Evolutionary conservation across 1,140 invertebrate genomes (phyloP).

Genomic region (Leucophenga varia): DNA sequence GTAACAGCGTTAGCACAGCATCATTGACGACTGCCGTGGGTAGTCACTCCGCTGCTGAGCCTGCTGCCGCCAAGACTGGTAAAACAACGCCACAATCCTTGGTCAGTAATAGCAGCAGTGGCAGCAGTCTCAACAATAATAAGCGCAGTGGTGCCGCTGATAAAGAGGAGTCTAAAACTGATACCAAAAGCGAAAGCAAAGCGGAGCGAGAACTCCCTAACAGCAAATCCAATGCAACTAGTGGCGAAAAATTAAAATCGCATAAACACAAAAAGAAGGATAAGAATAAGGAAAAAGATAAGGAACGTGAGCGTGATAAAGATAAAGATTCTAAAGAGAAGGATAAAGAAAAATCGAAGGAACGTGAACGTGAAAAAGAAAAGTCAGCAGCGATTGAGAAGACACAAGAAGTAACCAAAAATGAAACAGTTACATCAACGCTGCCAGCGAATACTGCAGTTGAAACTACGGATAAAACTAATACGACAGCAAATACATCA

Average conservation of each 20-base stretch:
- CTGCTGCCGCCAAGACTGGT: slow-evolving; percentile 35
- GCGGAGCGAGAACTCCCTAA: slow-evolving; percentile 12
- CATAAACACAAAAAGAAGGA: slow-evolving; percentile 66
- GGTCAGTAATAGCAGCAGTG: slow-evolving; percentile 31
- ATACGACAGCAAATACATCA: slow-evolving; percentile 10
- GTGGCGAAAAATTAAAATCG: slow-evolving; percentile 61
- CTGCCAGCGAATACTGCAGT: neutral
- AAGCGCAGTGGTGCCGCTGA: slow-evolving; percentile 22
- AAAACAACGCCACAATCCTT: slow-evolving; percentile 38
- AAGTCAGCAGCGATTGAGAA: slow-evolving; percentile 11
- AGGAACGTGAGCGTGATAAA: slow-evolving; percentile 22
- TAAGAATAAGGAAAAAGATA: slow-evolving; percentile 51
- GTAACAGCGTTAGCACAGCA: slow-evolving; percentile 8
- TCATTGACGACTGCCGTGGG: slow-evolving; percentile 4
- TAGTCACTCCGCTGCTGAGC: no score
- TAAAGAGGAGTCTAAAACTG: slow-evolving; percentile 8
- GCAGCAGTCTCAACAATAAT: slow-evolving; percentile 18
- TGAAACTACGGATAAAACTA: slow-evolving; percentile 14
- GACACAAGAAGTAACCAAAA: no score
- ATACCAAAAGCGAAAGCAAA: slow-evolving; percentile 24
- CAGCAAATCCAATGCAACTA: slow-evolving; percentile 31
- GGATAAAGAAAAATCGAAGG: no score
- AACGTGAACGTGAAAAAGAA: neutral
- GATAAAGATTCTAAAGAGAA: slow-evolving; percentile 27
- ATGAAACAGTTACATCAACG: neutral